These are phyloP conservation scores for Lottia gigantea DNA, from an alignment of 2,888 invertebrate species.

Conservation along the genomic window DNA sequence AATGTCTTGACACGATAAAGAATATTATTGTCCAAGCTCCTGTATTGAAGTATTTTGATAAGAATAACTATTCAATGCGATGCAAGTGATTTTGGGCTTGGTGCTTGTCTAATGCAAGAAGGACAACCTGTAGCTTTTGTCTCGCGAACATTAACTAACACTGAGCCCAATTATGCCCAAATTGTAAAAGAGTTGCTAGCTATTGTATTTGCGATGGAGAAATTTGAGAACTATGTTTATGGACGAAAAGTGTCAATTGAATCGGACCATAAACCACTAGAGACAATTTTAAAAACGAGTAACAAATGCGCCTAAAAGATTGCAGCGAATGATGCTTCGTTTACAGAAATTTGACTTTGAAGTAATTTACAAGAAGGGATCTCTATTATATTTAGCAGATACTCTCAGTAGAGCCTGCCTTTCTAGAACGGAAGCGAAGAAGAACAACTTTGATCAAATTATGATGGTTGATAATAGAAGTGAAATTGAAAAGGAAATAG, in stretches of 20 bases:
- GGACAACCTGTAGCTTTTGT: slow-evolving; percentile 20
- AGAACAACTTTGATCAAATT: too few species aligned
- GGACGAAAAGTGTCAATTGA: slow-evolving; percentile 22
- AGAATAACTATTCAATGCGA: slow-evolving; percentile 26
- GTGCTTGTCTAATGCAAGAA: slow-evolving; percentile 26
- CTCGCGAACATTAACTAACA: slow-evolving; percentile 17
- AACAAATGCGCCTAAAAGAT: slow-evolving; percentile 17
- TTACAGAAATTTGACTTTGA: too few species aligned
- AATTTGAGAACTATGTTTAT: slow-evolving; percentile 23
- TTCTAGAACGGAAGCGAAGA: too few species aligned
- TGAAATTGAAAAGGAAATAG: neutral
- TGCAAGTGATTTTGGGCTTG: slow-evolving; percentile 27
- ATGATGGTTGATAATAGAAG: slow-evolving; percentile 16
- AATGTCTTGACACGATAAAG: slow-evolving; percentile 22
- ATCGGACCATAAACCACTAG: slow-evolving; percentile 31
- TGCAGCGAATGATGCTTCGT: too few species aligned
- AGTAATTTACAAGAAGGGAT: too few species aligned
- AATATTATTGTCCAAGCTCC: slow-evolving; percentile 23
- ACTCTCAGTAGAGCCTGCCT: too few species aligned
- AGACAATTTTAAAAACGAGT: slow-evolving; percentile 22
- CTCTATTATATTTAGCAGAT: too few species aligned
- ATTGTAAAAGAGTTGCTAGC: slow-evolving; percentile 24
- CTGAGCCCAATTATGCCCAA: slow-evolving; percentile 28
- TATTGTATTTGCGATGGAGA: slow-evolving; percentile 22
- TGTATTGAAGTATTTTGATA: slow-evolving; percentile 29